Evolutionary conservation across 1,140 invertebrate species (phyloP).

Genomic region (Diuraphis noxia): DNA sequence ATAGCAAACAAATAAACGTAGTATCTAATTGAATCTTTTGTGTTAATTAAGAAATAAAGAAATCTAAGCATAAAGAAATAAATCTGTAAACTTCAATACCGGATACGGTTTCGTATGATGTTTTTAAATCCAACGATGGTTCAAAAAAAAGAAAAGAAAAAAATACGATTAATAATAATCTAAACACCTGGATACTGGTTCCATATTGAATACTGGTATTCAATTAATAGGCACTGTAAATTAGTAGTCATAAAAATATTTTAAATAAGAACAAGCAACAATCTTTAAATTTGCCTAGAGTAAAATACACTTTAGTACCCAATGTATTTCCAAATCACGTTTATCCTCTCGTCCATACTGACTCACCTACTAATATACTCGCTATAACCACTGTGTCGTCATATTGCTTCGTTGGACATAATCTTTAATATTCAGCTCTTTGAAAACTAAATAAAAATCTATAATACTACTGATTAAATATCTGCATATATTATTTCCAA

Average conservation of each 20-base stretch:
- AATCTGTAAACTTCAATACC: neutral
- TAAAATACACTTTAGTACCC: neutral
- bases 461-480: neutral
- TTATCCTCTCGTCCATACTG: neutral
- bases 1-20: neutral
- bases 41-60: neutral
- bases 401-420: too few species aligned
- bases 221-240: neutral
- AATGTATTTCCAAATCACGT: neutral
- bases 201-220: neutral
- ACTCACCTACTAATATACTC: too few species aligned
- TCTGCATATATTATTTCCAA: neutral
- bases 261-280: neutral
- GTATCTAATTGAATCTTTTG: neutral
- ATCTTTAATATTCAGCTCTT: neutral
- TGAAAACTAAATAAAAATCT: neutral
- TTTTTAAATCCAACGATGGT: neutral
- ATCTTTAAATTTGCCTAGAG: too few species aligned
- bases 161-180: neutral
- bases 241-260: neutral
- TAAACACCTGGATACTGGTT: neutral
- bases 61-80: neutral
- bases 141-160: neutral
- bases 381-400: too few species aligned
- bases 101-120: neutral